A percentile compares a stretch with the other conserved stretches of the same genome.
Evolutionary conservation across 30 jellyfish, hydroid and myxozoan species (phyloP).

Genomic region (Rhopilema esculentum): DNA sequence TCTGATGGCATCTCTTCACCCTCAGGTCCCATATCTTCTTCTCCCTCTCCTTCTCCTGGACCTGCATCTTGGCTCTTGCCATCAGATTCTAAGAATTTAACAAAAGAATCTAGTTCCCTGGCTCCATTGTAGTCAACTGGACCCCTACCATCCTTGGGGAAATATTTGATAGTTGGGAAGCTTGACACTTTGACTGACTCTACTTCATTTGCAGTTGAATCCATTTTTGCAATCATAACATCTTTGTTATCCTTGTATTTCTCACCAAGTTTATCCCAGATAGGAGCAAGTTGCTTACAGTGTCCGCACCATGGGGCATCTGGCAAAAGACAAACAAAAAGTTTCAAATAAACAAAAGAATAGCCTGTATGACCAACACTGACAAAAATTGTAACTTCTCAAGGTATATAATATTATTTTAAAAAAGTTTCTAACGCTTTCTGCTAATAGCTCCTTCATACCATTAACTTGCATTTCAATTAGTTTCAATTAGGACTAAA

Average conservation of each 20-base stretch:
- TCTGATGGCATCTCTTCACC: conserved; percentile 73
- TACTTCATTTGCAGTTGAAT: conserved; percentile 97
- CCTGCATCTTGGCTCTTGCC: conserved; percentile 84
- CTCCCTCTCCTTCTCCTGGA: conserved; percentile 68
- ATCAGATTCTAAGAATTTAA: conserved; percentile 93
- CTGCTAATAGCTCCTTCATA: no score
- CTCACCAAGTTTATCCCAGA: conserved; percentile 99
- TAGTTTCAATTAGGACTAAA: no score
- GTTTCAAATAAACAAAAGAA: background rate
- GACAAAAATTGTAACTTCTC: no score
- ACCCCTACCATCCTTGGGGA: conserved; percentile 93
- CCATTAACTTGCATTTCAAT: no score
- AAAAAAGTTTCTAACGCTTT: no score
- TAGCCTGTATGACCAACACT: no score
- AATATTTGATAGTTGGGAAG: conserved; percentile 97
- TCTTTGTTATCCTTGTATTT: conserved; percentile 87
- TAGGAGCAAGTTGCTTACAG: conserved; percentile 97
- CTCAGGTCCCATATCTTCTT: conserved; percentile 49
- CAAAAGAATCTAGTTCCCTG: conserved; percentile 92
- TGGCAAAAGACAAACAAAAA: conserved; percentile 1
- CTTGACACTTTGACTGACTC: conserved; percentile 95
- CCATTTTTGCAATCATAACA: conserved; percentile 97
- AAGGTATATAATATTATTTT: no score
- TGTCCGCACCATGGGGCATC: conserved; percentile 99
- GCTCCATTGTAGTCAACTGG: conserved; percentile 98